These are phyloP conservation scores for Pseudonaja textilis DNA, from an alignment of 2,113 vertebrate genomes.

Conservation along the genomic window DNA sequence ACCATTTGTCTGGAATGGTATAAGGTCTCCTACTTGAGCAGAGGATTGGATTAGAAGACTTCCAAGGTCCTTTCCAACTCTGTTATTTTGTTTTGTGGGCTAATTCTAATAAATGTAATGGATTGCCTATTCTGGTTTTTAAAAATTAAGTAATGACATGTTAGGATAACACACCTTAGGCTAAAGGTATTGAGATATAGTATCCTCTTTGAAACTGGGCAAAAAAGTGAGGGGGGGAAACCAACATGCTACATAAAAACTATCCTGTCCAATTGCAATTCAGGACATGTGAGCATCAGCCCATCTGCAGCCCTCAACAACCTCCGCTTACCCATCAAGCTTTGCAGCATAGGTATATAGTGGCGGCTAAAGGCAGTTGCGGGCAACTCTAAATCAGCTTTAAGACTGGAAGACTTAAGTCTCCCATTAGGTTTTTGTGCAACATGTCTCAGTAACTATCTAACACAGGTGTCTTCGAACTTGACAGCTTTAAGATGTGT, in stretches of 20 bases:
- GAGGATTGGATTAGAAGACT: too few relatives aligned
- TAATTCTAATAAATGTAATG: too few relatives aligned
- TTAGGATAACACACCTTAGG: background rate
- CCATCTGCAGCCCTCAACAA: background rate
- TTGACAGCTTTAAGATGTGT: too few relatives aligned
- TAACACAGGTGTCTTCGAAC: too few relatives aligned
- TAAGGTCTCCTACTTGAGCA: too few relatives aligned
- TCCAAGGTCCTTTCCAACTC: too few relatives aligned
- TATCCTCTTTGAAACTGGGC: background rate
- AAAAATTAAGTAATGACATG: too few relatives aligned
- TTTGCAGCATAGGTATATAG: background rate
- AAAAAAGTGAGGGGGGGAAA: background rate
- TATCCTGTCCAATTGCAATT: background rate
- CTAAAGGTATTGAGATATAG: background rate
- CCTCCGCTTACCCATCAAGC: background rate
- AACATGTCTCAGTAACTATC: background rate
- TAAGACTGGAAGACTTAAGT: background rate
- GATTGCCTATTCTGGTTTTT: too few relatives aligned
- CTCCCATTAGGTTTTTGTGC: background rate
- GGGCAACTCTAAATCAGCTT: background rate
- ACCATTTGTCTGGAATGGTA: too few relatives aligned
- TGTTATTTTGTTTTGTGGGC: too few relatives aligned
- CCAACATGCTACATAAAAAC: background rate
- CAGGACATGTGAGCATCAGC: background rate
- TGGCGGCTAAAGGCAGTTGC: background rate